phyloP scores from a whole-genome alignment of 2,797 vertebrate species.

The Rhinoraja longicauda region DNA sequence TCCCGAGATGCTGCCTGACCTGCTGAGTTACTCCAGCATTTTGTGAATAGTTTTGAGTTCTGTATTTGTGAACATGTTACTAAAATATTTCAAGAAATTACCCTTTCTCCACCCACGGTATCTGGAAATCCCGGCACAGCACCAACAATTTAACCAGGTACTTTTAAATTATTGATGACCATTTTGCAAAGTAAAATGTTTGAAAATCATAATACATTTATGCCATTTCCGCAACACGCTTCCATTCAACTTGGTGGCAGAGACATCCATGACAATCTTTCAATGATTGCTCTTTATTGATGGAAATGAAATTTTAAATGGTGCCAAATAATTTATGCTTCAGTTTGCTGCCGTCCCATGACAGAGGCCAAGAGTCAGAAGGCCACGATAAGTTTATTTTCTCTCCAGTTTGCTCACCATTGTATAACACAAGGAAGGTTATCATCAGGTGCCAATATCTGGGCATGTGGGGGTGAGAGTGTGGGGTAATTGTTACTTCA shows the following conservation, averaged over 20 bases:
- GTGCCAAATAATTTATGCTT: neutral
- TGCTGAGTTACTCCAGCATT: no score
- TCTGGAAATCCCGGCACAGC: neutral
- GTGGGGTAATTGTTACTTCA: neutral
- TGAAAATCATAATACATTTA: neutral
- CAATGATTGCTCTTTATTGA: neutral
- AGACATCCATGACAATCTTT: neutral
- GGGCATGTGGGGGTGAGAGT: neutral
- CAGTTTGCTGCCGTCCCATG: neutral
- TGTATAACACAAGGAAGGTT: neutral
- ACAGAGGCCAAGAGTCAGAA: neutral
- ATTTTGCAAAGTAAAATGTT: constrained; percentile 25
- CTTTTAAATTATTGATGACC: constrained; percentile 5
- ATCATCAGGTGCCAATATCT: no score
- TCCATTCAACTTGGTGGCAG: neutral
- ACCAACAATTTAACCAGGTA: neutral
- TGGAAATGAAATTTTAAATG: constrained; percentile 10
- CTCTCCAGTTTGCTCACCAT: neutral
- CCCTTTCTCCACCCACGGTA: no score
- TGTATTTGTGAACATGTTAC: neutral
- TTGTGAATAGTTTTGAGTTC: neutral
- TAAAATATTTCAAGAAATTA: neutral
- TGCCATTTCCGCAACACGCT: neutral
- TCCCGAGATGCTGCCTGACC: no score
- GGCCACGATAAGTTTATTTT: neutral